phyloP scores from a whole-genome alignment of 2,113 vertebrate genomes.

The Rynchops niger region DNA sequence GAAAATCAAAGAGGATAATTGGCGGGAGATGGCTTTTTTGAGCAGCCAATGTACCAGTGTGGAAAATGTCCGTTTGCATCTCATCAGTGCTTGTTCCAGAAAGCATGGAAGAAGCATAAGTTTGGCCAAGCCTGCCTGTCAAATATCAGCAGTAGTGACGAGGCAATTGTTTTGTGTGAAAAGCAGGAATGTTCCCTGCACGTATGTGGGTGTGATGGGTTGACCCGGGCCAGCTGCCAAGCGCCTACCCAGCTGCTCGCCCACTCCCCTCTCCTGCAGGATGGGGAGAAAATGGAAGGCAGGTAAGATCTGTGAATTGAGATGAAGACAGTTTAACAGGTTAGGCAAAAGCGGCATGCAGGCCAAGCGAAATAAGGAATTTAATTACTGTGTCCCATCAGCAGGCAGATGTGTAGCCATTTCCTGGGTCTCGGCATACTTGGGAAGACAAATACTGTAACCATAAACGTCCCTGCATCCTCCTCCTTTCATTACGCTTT shows the following conservation, averaged over 20 bases:
- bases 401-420: background rate
- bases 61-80: background rate
- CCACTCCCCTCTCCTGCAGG: accelerated
- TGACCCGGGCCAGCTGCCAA: background rate
- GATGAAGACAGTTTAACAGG: background rate
- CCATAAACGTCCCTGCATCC: background rate
- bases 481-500: background rate
- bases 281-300: background rate
- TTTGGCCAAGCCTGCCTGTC: background rate
- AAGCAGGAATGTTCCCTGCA: background rate
- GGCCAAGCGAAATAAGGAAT: background rate
- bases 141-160: background rate
- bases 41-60: background rate
- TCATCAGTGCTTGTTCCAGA: background rate
- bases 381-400: background rate
- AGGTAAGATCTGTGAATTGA: background rate
- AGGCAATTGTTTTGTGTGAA: background rate
- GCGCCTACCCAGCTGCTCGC: background rate
- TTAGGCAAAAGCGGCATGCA: background rate
- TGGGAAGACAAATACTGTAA: background rate
- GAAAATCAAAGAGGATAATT: background rate
- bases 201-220: accelerated
- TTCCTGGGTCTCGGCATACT: accelerated
- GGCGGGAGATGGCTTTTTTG: background rate
- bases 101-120: accelerated